A percentile compares a stretch with the other conserved stretches of the same genome.
Conservation (phyloP, 2,113 vertebrate species). For the Hypanus sabinus region DNA sequence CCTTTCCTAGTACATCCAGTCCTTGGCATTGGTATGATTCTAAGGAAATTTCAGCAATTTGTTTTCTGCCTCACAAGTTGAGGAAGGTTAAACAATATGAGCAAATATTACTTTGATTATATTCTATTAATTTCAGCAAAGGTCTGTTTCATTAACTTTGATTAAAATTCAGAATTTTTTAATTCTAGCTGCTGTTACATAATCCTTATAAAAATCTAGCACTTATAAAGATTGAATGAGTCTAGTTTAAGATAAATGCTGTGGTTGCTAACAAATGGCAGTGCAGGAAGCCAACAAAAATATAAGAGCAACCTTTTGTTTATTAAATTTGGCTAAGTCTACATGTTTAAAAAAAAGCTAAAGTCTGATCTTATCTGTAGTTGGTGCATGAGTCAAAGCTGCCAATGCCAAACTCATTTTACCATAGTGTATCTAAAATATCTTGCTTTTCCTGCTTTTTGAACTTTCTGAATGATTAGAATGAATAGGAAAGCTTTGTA, state of each 20-base stretch:
- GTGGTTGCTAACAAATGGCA: conserved; percentile 35
- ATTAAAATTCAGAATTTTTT: neutral
- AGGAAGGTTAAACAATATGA: neutral
- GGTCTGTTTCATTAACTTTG: neutral
- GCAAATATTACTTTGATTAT: neutral
- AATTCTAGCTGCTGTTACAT: conserved; percentile 21
- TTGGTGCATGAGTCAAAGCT: neutral
- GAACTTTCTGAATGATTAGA: neutral
- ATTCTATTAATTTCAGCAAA: neutral
- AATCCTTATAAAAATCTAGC: conserved; percentile 35
- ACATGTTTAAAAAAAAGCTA: neutral
- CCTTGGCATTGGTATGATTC: conserved; percentile 10
- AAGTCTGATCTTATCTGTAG: conserved; percentile 31
- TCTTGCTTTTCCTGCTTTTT: neutral
- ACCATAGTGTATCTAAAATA: neutral
- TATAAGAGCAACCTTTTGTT: neutral
- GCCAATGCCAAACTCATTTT: conserved; percentile 3
- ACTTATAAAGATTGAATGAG: conserved; percentile 32
- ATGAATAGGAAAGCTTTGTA: neutral
- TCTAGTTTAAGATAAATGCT: conserved; percentile 35
- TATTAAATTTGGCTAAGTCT: conserved; percentile 30
- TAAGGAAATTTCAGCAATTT: neutral
- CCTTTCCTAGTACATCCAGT: conserved; percentile 7
- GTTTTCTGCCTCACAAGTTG: conserved; percentile 21
- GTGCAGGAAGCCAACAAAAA: conserved; percentile 30